Percentiles rank a stretch among this genome's conserved stretches.
phyloP scores from a whole-genome alignment of 2,113 vertebrate species.

The Sus scrofa region T2T-Sscrofa CM000822.6:15024501-15025000 shows the following conservation, averaged over 20 bases:
- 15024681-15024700: slow-evolving; percentile 8
- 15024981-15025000: not conserved
- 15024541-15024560: not conserved
- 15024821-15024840: not conserved
- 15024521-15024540: not conserved
- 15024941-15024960: not conserved
- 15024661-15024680: not conserved
- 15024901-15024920: not conserved
- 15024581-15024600: not conserved
- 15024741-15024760: not conserved
- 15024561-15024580: not conserved
- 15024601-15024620: not conserved
- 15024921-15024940: not conserved
- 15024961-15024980: not conserved
- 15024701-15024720: not conserved
- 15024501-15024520: not conserved
- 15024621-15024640: not conserved
- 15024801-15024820: not conserved
- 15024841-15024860: slow-evolving; percentile 5
- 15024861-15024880: slow-evolving; percentile 20
- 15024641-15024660: not conserved
- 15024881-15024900: not conserved
- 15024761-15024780: not conserved
- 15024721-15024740: not conserved
- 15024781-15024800: not conserved